These are phyloP conservation scores for Pogonocichla stellata DNA, from an alignment of 2,113 vertebrate species.

Conservation along the genomic window DNA sequence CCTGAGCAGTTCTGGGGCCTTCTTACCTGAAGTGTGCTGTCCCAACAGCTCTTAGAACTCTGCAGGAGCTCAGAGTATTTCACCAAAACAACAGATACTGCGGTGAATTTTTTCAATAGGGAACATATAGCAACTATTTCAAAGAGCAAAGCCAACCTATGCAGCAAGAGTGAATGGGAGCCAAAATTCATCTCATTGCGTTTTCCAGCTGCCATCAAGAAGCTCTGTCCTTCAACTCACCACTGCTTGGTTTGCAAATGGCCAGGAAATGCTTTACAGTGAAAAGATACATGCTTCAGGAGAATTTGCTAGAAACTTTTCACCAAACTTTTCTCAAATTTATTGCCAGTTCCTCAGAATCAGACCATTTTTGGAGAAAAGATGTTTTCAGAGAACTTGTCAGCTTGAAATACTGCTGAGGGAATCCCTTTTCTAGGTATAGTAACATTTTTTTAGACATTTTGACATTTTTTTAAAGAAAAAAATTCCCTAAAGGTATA, in stretches of 20 bases:
- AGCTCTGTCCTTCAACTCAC: not conserved
- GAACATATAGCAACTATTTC: not conserved
- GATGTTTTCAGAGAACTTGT: not conserved
- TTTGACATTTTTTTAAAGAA: not conserved
- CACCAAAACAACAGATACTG: not conserved
- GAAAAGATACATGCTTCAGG: not conserved
- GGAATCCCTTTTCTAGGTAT: not conserved
- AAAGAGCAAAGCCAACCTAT: not conserved
- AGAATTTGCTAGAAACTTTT: not conserved
- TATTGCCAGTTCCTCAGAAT: not conserved
- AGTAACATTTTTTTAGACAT: not conserved
- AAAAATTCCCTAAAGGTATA: not conserved
- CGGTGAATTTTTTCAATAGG: rapidly evolving
- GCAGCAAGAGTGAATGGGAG: not conserved
- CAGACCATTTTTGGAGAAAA: not conserved
- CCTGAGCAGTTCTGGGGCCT: not conserved
- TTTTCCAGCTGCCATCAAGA: not conserved
- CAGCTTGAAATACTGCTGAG: not conserved
- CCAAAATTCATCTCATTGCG: not conserved
- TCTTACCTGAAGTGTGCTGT: not conserved
- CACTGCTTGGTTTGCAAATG: not conserved
- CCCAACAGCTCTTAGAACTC: not conserved
- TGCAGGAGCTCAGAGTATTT: not conserved
- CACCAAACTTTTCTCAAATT: not conserved
- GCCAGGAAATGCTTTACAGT: not conserved